Base-by-base conservation (phyloP, 2,888 invertebrate genomes). In the Tillus elongatus region DNA sequence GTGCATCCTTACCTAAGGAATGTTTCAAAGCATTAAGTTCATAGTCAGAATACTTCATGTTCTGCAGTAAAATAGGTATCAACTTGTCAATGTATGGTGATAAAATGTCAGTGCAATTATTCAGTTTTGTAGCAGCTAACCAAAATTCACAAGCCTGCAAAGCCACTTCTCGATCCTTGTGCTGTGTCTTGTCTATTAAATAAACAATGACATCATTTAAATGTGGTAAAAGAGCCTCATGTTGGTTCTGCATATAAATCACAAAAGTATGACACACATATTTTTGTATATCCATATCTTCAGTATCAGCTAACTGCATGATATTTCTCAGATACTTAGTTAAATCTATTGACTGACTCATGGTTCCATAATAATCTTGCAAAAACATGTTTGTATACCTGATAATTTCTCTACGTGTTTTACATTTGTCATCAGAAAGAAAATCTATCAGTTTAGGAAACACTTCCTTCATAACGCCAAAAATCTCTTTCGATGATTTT, bases 81-180 rank as follows among this genome's bases (percentile, higher is more conserved):
- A 98, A 70, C 45, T 85, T 78, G 1, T 79, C 75, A 52, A 98
- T 73, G 62, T 92, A 87, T 0, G 86, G 84, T 2, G 79, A 74
- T 4, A 98, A 70, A 13, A 91, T 88, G 60, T 93, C 92, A 63
- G 86, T 82, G 63, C 97, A 97, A 45, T 93, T 79, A 52, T 79
- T 80, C 56, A 93, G 86, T 59, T 98, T 98, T 2, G 96, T 92
- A 30, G 96, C 71, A 0, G 95, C 88, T 34, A 98, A 68, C 97
- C 97, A 99, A 69, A 98, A 99, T 64, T 98, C 98, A 56, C 97
- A 97, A 1, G 98, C 97, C 67, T 99, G 97, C 44, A 98, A 68
- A 0, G 97, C 93, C 13, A 97, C 91, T 39, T 84, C 84, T 57
- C 89, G 88, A 60, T 97, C 92, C 3, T 78, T 70, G 62, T 89